phyloP scores from a whole-genome alignment of 2,888 invertebrate species.

The Iselma pallidipennis region DNA sequence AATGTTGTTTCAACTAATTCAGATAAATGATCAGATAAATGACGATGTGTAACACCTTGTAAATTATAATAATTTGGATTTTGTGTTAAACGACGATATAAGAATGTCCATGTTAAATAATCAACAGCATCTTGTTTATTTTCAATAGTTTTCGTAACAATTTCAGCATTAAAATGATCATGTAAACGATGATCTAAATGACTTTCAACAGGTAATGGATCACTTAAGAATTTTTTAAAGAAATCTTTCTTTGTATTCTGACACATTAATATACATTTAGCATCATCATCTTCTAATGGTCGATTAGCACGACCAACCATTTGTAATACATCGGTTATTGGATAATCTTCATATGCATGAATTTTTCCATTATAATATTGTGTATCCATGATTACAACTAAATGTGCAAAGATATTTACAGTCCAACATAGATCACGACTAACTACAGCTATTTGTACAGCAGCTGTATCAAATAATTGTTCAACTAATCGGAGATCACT shows the following conservation, averaged over 20 bases:
- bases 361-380: conserved; percentile 84
- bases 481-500: conserved; percentile 90
- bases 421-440: conserved; percentile 93
- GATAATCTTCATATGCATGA: conserved; percentile 95
- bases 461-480: conserved; percentile 90
- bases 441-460: conserved; percentile 90
- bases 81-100: conserved; percentile 95
- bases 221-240: conserved; percentile 97
- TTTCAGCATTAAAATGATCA: conserved; percentile 99
- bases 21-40: conserved; percentile 96
- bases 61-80: conserved; percentile 99
- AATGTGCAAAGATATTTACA: conserved; percentile 84
- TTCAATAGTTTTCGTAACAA: conserved; percentile 99
- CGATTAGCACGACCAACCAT: conserved; percentile 98
- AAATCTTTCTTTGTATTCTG: conserved; percentile 98
- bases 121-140: conserved; percentile 99
- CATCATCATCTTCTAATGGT: conserved; percentile 88
- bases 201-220: conserved; percentile 96
- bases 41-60: conserved; percentile 94
- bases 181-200: conserved; percentile 97
- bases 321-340: conserved; percentile 94
- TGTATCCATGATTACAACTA: conserved; percentile 97
- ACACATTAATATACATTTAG: conserved; percentile 95
- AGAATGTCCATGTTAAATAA: conserved; percentile 98
- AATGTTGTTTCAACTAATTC: conserved; percentile 97